These are phyloP conservation scores for Phytoseiulus persimilis DNA, from an alignment of 2,888 invertebrate species.

Conservation along the genomic window DNA sequence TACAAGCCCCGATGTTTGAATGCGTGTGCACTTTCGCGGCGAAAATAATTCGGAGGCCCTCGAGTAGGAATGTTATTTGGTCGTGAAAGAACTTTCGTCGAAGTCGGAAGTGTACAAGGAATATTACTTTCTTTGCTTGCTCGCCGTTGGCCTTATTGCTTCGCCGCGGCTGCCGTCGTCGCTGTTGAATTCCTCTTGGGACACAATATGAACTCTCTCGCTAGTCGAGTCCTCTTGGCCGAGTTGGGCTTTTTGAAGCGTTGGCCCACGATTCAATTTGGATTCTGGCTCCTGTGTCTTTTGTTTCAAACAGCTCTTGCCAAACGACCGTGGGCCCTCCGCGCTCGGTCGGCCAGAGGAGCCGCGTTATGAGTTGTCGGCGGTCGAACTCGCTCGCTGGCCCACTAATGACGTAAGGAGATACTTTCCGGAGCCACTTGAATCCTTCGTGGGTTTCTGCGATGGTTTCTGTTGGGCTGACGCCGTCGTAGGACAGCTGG, in stretches of 20 bases:
- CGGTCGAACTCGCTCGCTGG: background rate
- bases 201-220: background rate
- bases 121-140: background rate
- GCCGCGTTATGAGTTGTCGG: background rate
- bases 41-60: background rate
- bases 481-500: background rate
- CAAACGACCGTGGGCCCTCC: background rate
- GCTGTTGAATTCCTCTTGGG: background rate
- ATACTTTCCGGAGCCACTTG: background rate
- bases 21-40: background rate
- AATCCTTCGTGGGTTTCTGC: background rate
- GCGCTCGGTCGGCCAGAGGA: background rate
- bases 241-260: background rate
- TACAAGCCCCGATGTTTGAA: background rate
- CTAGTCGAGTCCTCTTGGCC: background rate
- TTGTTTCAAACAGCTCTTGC: background rate
- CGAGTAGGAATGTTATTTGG: background rate
- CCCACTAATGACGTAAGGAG: background rate
- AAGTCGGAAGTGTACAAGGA: background rate
- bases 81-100: background rate
- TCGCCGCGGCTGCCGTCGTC: background rate
- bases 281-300: background rate
- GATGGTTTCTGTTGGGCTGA: background rate
- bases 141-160: background rate
- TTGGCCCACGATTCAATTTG: background rate